Evolutionary conservation across 1,140 invertebrate species (phyloP).

Genomic region (Pantala flavescens): DNA sequence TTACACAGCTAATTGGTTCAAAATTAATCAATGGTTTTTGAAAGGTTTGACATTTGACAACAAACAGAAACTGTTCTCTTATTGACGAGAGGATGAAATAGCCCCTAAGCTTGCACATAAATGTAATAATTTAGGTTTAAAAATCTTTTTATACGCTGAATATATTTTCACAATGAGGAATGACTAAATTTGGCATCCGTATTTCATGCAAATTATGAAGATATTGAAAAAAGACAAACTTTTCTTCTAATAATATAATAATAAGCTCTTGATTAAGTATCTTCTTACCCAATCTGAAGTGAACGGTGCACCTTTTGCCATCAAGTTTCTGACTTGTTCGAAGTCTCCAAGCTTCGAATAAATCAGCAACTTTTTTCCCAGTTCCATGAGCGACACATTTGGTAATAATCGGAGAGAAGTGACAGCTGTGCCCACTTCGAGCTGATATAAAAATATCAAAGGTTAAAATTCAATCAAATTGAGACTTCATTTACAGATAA

Average conservation of each 20-base stretch:
- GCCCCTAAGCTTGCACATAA: too few species aligned
- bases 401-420: not conserved
- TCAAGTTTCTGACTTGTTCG: slow-evolving; percentile 62
- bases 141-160: too few species aligned
- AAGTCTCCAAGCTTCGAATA: slow-evolving; percentile 68
- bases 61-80: too few species aligned
- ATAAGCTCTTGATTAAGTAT: too few species aligned
- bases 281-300: slow-evolving; percentile 76
- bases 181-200: too few species aligned
- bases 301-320: slow-evolving; percentile 80
- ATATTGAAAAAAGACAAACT: not conserved
- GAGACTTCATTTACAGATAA: not conserved
- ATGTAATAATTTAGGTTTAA: too few species aligned
- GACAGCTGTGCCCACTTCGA: not conserved
- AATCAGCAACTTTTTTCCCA: slow-evolving; percentile 72
- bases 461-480: not conserved
- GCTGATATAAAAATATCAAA: not conserved
- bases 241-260: not conserved
- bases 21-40: too few species aligned
- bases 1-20: too few species aligned
- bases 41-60: too few species aligned
- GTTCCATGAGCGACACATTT: slow-evolving; percentile 49
- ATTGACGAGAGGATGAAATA: too few species aligned
- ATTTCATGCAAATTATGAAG: too few species aligned
- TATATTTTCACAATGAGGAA: too few species aligned